These are phyloP conservation scores for Callospermophilus lateralis DNA, from an alignment of 2,113 vertebrate species.

Conservation along the genomic window DNA sequence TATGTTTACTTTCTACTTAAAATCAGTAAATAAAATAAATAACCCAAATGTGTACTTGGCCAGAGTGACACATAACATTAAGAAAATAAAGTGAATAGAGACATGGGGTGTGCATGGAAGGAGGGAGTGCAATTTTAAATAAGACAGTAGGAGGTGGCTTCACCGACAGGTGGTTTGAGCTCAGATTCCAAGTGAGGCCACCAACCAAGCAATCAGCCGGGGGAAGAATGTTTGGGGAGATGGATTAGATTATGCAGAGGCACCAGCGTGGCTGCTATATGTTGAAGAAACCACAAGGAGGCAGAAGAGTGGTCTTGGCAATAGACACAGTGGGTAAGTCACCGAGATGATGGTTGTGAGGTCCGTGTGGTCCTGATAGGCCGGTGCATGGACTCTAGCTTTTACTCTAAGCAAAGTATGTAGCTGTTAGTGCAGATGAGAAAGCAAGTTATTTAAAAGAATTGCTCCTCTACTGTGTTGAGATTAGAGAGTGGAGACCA, in stretches of 20 bases:
- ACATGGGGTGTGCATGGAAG: fast-evolving
- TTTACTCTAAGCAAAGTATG: neutral
- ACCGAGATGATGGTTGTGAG: neutral
- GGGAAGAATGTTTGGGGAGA: neutral
- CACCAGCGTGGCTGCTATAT: neutral
- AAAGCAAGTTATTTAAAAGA: neutral
- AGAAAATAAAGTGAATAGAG: neutral
- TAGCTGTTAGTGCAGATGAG: neutral
- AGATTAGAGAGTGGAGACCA: neutral
- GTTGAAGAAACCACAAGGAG: neutral
- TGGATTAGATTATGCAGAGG: neutral
- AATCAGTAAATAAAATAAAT: constrained; percentile 4
- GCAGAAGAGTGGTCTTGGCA: neutral
- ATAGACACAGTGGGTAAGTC: neutral
- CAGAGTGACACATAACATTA: neutral
- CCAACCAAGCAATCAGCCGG: fast-evolving
- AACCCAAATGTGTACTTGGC: neutral
- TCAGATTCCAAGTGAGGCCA: neutral
- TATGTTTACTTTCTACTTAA: neutral
- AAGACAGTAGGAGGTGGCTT: neutral
- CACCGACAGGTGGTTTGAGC: fast-evolving
- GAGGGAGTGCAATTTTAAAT: neutral
- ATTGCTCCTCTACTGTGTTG: neutral
- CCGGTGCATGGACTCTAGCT: neutral
- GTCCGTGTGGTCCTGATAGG: neutral